Base-by-base conservation (phyloP, 2,113 vertebrate genomes). In the Pithys albifrons region DNA sequence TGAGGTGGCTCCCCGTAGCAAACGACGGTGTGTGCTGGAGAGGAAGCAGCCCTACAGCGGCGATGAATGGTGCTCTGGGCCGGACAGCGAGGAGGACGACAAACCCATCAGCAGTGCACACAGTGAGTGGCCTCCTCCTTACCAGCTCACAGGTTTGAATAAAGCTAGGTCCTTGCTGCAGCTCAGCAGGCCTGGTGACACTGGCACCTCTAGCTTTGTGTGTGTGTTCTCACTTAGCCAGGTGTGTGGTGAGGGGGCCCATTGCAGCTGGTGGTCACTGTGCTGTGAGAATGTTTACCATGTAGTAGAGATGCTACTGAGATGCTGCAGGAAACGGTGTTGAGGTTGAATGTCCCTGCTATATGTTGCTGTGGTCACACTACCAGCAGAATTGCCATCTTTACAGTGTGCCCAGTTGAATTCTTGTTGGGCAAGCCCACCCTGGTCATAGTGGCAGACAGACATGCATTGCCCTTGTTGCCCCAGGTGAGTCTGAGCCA, bases 41-140 rank as follows among this genome's bases (percentile, higher is more conserved):
- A 98, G 99, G 97, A 99, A 99, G 93, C 99, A 99, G 98, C 99
- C 99, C 0, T 99, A 99, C 95, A 99, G 99, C 2, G 99, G 99
- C 49, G 99, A 99, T 89, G 99, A 99, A 88, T 99, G 99, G 99
- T 99, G 99, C 96, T 99, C 99, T 7, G 99, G 99, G 24, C 98
- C 99, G 0, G 99, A 99, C 97, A 99, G 99, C 2, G 99, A 99
- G 89, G 99, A 99, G 14, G 99, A 99, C 5, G 99, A 99, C 97
- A 99, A 99, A 96, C 98, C 98, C 29, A 97, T 98, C 43, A 95
- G 98, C 93, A 97, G 98, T 37, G 52, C 98, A 82, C 99, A 99
- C 97, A 98, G 99, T 99, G 98, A 99, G 99, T 98, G 14, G 43
- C 51, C 39, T 20, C 25, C 65, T 82, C 58, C 57, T 70, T 22